A percentile compares a stretch with the other conserved stretches of the same genome.
Conservation (phyloP, 2,113 vertebrate genomes). For the Tiliqua scincoides region DNA sequence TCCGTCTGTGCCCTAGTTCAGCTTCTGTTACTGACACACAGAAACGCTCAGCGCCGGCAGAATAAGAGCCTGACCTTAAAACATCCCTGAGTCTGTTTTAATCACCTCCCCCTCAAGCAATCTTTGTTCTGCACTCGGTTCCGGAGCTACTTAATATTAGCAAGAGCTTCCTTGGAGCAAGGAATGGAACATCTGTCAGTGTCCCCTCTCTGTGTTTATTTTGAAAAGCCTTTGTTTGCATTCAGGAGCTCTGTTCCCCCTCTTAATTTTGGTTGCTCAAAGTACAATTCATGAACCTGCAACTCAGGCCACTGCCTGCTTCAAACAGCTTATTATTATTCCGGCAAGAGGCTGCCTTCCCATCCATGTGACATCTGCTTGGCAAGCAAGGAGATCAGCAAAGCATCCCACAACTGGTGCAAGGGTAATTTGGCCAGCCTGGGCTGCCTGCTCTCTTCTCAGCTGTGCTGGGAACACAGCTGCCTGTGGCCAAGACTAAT, state of each 20-base stretch:
- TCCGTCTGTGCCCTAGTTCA: neutral
- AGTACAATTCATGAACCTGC: neutral
- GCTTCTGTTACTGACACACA: neutral
- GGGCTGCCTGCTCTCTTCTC: slow-evolving; percentile 6
- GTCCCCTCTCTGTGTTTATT: neutral
- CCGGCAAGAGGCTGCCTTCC: neutral
- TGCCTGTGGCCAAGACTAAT: slow-evolving; percentile 46
- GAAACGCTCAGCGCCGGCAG: slow-evolving; percentile 1
- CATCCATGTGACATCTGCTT: neutral
- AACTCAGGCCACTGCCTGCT: neutral
- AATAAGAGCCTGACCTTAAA: slow-evolving; percentile 25
- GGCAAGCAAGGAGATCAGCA: neutral
- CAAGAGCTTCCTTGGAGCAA: slow-evolving; percentile 40
- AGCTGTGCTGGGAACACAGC: slow-evolving; percentile 34
- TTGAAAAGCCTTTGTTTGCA: slow-evolving; percentile 3
- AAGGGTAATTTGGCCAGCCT: neutral
- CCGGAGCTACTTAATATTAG: slow-evolving; percentile 24
- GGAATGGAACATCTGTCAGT: slow-evolving; percentile 15
- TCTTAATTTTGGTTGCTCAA: neutral
- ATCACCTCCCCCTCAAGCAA: neutral
- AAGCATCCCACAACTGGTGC: neutral
- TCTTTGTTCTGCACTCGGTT: slow-evolving; percentile 13
- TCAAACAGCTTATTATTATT: neutral
- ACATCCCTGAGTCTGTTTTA: slow-evolving; percentile 36
- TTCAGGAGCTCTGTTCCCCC: neutral